Base-by-base conservation (phyloP, 2,888 invertebrate genomes). In the Agriopis aurantiaria region DNA sequence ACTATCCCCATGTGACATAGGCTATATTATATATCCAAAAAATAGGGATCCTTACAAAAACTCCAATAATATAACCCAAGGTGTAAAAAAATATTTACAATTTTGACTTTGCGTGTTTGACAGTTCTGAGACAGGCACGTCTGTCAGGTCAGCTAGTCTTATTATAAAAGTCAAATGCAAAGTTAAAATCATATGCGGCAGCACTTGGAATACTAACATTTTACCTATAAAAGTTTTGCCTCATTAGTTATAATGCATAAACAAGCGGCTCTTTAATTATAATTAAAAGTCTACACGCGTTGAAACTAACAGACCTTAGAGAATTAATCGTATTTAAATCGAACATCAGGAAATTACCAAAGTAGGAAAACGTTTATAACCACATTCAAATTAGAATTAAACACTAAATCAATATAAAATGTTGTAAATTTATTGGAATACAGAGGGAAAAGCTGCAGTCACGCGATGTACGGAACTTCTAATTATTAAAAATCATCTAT, bases 391-490 rank as follows among this genome's bases (percentile, higher is more conserved):
- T 46, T 45, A 40, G 52, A 40, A 51, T 60, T 33, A 33, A 46
- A 57, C 45, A 56, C 52, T 65, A 73, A 74, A 74, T 74, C 72
- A 69, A 73, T 73, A 66, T 62, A 70, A 70, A 43, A 43, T 33
- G 33, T 14, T 17, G 48, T 71, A 68, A 52, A 69, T 72, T 63
- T 70, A 63, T 67, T 68, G 48, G 59, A 57, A 56, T 69, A 65
- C 67, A n/a, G 69, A 61, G 62, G 55, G 58, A 69, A 72, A 75
- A 71, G 53, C 65, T 65, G 58, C 33, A 69, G 69, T 71, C 72
- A 76, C 82, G 84, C 85, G 72, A 85, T 83, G 70, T 69, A 74
- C 69, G 51, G 71, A 75, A 76, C 71, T 83, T 80, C 81, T 82
- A 77, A 80, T 78, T 77, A 74, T 67, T 71, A 63, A 73, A 74